Percentiles rank a stretch among this genome's conserved stretches.
Conservation (phyloP, 2,888 invertebrate species). For the Drosophila tripunctata region DNA sequence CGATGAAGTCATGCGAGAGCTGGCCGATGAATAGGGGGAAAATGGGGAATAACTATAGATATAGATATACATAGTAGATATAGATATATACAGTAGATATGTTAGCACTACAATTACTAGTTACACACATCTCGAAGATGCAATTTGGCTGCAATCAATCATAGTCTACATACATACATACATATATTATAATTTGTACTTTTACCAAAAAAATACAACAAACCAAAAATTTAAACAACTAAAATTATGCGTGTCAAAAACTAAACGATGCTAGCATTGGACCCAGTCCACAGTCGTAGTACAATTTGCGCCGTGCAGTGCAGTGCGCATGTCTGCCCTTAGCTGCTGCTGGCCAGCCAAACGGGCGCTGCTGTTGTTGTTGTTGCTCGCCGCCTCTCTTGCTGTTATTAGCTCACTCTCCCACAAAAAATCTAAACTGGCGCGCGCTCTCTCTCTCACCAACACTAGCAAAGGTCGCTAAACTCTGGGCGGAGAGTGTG, state of each 20-base stretch:
- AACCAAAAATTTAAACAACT: conserved; percentile 39
- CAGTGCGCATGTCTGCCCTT: conserved; percentile 69
- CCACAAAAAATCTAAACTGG: not conserved
- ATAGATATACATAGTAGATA: no score
- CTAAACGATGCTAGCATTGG: conserved; percentile 13
- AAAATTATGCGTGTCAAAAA: conserved; percentile 14
- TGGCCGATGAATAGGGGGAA: conserved; percentile 62
- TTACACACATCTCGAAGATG: conserved; percentile 66
- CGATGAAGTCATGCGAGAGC: conserved; percentile 79
- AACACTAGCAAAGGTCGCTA: conserved; percentile 19
- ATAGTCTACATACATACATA: conserved; percentile 36
- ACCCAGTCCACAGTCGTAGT: conserved; percentile 33
- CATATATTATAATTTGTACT: conserved; percentile 39
- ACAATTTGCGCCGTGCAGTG: conserved; percentile 29
- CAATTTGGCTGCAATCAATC: conserved; percentile 61
- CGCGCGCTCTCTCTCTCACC: conserved; percentile 24
- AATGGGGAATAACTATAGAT: not conserved
- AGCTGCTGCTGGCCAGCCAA: conserved; percentile 46
- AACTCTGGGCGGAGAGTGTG: not conserved
- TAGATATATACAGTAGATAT: no score
- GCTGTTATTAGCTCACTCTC: conserved; percentile 19
- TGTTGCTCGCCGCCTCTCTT: conserved; percentile 12
- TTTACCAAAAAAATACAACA: conserved; percentile 58
- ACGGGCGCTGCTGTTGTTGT: conserved; percentile 3
- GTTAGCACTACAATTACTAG: not conserved